Conservation (phyloP, 2,113 vertebrate species). For the Gasterosteus nipponicus region DNA sequence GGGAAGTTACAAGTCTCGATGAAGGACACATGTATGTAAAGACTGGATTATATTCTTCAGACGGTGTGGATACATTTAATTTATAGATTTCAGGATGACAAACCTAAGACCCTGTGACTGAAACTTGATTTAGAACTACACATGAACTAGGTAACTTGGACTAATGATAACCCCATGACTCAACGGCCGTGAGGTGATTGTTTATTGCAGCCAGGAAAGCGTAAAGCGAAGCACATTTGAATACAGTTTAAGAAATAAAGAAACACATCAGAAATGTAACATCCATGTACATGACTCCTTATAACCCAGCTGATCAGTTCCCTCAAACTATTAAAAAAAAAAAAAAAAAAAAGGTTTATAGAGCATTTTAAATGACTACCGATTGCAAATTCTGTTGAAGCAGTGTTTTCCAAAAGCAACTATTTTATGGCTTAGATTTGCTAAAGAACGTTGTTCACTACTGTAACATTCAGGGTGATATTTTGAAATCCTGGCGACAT, state of each 20-base stretch:
- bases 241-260: constrained; percentile 34
- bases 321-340: not conserved
- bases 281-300: not conserved
- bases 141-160: not conserved
- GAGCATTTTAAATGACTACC: not conserved
- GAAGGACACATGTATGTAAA: too few species aligned
- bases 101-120: not conserved
- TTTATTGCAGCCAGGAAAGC: constrained; percentile 69
- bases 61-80: not conserved
- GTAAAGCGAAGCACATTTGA: constrained; percentile 27
- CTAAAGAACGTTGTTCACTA: not conserved
- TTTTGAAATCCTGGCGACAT: not conserved
- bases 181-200: constrained; percentile 22
- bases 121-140: not conserved
- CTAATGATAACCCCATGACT: not conserved
- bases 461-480: constrained; percentile 8
- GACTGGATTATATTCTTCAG: too few species aligned
- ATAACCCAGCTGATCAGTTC: not conserved
- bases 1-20: not conserved
- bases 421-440: not conserved
- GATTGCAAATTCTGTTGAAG: not conserved
- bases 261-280: not conserved
- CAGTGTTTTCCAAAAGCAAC: not conserved
- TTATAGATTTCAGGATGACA: not conserved
- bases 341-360: not conserved